phyloP scores from a whole-genome alignment of 2,113 vertebrate genomes.

The Saguinus midas region DNA sequence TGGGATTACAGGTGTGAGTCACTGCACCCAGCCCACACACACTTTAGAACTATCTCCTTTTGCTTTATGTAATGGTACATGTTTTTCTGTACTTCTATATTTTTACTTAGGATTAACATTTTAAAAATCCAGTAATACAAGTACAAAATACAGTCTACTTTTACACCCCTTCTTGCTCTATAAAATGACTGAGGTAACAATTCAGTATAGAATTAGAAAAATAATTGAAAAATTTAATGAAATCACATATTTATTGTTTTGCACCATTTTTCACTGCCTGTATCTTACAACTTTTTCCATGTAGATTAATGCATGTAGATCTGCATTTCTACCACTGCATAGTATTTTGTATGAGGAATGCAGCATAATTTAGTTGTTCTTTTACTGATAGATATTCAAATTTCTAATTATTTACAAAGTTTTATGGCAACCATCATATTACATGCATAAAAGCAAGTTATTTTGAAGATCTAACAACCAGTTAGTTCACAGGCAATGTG shows the following conservation, averaged over 20 bases:
- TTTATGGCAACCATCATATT: neutral
- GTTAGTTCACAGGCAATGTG: neutral
- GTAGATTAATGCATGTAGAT: neutral
- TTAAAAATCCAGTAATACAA: neutral
- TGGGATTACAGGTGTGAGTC: too few relatives aligned
- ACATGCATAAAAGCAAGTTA: neutral
- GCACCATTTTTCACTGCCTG: neutral
- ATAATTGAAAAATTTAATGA: neutral
- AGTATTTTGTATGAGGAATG: neutral
- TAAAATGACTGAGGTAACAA: neutral
- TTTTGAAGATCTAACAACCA: conserved; percentile 24
- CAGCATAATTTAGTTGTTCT: neutral
- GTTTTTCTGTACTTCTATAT: neutral
- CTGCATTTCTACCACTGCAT: neutral
- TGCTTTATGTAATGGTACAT: neutral
- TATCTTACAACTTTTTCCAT: neutral
- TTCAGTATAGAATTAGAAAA: conserved; percentile 25
- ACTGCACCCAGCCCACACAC: too few relatives aligned
- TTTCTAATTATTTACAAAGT: conserved; percentile 1
- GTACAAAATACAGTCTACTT: neutral
- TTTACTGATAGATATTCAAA: neutral
- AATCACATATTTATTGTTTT: neutral
- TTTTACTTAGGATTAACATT: neutral
- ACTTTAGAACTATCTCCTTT: neutral
- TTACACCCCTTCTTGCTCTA: neutral